Percentiles rank a stretch among this genome's conserved stretches.
Evolutionary conservation across 2,888 invertebrate genomes (phyloP).

Genomic region (Lepas anatifera): DNA sequence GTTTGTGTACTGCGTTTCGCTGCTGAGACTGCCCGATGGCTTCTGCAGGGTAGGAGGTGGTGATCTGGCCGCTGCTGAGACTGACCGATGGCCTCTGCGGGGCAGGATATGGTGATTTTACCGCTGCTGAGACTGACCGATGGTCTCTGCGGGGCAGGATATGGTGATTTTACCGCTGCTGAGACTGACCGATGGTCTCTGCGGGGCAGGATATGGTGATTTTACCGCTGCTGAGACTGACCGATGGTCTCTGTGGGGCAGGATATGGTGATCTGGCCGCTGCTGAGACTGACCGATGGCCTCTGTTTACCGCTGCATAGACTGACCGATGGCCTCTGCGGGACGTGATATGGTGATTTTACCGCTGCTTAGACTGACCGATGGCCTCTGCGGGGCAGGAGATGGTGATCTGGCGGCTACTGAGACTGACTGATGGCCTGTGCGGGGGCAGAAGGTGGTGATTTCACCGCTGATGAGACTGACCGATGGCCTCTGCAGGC

Average conservation of each 20-base stretch:
- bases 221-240: too few species aligned
- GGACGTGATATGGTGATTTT: too few species aligned
- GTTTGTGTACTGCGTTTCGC: conserved; percentile 65
- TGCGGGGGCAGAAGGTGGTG: conserved; percentile 66
- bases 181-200: conserved; percentile 86
- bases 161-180: conserved; percentile 90
- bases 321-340: conserved; percentile 49
- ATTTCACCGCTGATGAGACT: conserved; percentile 90
- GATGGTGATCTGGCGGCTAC: conserved; percentile 87
- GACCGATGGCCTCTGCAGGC: conserved; percentile 72
- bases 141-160: conserved; percentile 46
- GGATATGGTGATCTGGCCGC: conserved; percentile 91
- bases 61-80: conserved; percentile 84
- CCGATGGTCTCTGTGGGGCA: conserved; percentile 32
- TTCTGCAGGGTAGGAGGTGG: conserved; percentile 57
- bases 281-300: conserved; percentile 90
- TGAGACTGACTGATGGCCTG: conserved; percentile 40
- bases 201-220: conserved; percentile 32
- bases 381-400: conserved; percentile 44
- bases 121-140: too few species aligned
- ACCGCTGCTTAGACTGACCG: not conserved
- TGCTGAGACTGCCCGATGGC: conserved; percentile 45
- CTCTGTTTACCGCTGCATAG: conserved; percentile 40
- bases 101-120: too few species aligned
- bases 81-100: conserved; percentile 85